Conservation (phyloP, 1,140 invertebrate species). For the Diachasmimorpha longicaudata region DNA sequence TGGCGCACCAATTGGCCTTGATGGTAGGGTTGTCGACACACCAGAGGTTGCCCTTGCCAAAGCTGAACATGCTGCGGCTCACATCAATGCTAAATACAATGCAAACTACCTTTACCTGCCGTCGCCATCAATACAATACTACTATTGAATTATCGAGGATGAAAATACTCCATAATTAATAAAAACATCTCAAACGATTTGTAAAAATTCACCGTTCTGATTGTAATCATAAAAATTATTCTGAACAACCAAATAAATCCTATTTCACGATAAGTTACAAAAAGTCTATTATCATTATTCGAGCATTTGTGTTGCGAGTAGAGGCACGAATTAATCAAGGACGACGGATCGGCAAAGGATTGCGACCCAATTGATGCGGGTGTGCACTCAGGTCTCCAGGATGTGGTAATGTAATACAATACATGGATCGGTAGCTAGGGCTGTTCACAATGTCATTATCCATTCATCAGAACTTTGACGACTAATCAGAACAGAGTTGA, state of each 20-base stretch:
- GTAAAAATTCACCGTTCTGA: too few species aligned
- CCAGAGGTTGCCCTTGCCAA: slow-evolving; percentile 67
- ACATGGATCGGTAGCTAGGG: slow-evolving; percentile 12
- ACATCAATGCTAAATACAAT: slow-evolving; percentile 55
- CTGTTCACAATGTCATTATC: slow-evolving; percentile 42
- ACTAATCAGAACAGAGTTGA: too few species aligned
- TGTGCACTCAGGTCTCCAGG: background rate
- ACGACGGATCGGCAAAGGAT: background rate
- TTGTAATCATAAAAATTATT: too few species aligned
- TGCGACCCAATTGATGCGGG: slow-evolving; percentile 18
- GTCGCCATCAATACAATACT: slow-evolving; percentile 20
- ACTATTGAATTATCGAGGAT: background rate
- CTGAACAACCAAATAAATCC: too few species aligned
- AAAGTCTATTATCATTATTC: too few species aligned
- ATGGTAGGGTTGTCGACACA: slow-evolving; percentile 67
- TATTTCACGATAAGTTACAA: too few species aligned
- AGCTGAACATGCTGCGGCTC: slow-evolving; percentile 64
- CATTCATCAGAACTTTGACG: slow-evolving; percentile 23
- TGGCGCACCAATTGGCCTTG: slow-evolving; percentile 46
- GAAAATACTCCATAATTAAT: background rate
- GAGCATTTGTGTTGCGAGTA: too few species aligned
- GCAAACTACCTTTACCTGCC: slow-evolving; percentile 20
- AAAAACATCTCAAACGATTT: too few species aligned
- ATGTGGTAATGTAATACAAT: slow-evolving; percentile 10
- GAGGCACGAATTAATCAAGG: background rate